A percentile compares a stretch with the other conserved stretches of the same genome.
phyloP scores from a whole-genome alignment of 2,113 vertebrate species.

The Caracal caracal region DNA sequence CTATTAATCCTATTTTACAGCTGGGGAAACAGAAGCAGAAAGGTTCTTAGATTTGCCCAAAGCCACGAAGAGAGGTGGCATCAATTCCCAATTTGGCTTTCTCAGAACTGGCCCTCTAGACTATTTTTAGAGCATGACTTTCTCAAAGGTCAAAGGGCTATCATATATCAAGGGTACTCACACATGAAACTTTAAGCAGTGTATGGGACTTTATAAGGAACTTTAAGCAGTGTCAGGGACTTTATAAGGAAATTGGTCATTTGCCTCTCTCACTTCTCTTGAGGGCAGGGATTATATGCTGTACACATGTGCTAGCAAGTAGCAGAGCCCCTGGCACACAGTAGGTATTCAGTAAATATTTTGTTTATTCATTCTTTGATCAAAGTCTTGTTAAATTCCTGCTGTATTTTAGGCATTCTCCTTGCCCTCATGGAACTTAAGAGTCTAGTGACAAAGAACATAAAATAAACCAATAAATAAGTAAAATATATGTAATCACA shows the following conservation, averaged over 20 bases:
- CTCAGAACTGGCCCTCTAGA: slow-evolving; percentile 9
- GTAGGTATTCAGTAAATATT: background rate
- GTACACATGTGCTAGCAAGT: background rate
- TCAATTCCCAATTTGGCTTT: slow-evolving; percentile 37
- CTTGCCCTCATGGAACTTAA: background rate
- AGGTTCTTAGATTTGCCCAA: slow-evolving; percentile 58
- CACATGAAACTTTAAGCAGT: background rate
- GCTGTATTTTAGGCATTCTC: background rate
- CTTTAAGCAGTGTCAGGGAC: background rate
- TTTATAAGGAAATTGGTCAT: background rate
- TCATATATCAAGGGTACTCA: background rate
- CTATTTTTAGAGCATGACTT: slow-evolving; percentile 39
- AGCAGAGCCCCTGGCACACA: background rate
- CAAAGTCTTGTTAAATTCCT: background rate
- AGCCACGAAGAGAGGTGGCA: slow-evolving; percentile 46
- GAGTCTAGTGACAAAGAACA: background rate
- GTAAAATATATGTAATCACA: background rate
- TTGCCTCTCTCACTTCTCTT: background rate
- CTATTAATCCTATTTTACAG: slow-evolving; percentile 78
- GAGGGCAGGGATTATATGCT: background rate
- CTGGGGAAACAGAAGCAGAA: slow-evolving; percentile 75
- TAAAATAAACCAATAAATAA: background rate
- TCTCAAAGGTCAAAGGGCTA: slow-evolving; percentile 57
- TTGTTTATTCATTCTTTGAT: slow-evolving; percentile 15
- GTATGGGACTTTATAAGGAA: background rate